Conservation (phyloP, 1,140 invertebrate species). For the Metaphire vulgaris region DNA sequence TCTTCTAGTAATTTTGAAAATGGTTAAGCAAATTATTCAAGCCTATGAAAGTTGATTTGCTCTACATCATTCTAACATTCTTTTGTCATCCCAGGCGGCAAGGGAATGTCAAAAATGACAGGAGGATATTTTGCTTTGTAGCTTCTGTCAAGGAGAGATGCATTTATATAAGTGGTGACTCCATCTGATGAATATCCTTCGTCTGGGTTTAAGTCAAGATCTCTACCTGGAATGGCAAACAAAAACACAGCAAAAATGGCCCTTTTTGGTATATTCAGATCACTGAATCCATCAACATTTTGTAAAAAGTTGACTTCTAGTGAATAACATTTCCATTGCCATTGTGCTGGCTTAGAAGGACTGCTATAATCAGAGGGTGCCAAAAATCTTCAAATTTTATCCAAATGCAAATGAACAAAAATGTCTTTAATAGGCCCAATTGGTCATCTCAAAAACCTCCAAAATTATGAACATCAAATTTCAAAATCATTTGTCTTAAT, state of each 20-base stretch:
- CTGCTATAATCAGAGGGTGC: neutral
- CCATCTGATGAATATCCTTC: constrained; percentile 64
- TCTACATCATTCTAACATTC: too few species aligned
- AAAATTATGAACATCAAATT: too few species aligned
- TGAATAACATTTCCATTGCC: neutral
- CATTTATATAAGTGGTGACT: constrained; percentile 74
- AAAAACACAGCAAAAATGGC: neutral
- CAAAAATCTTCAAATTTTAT: neutral
- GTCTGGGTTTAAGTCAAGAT: too few species aligned
- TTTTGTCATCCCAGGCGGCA: constrained; percentile 57
- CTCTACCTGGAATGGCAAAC: neutral
- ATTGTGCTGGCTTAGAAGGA: neutral
- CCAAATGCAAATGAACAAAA: neutral
- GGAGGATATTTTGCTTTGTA: constrained; percentile 71
- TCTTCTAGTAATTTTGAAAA: too few species aligned
- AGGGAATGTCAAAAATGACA: constrained; percentile 71
- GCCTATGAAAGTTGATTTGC: too few species aligned
- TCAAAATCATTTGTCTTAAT: too few species aligned
- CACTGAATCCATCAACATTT: too few species aligned
- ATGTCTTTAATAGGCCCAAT: too few species aligned
- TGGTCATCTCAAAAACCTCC: too few species aligned
- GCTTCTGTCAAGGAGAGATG: constrained; percentile 72
- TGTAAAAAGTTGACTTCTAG: neutral
- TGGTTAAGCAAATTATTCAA: too few species aligned
- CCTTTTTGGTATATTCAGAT: too few species aligned